Evolutionary conservation across 2,797 vertebrate species (phyloP).

Genomic region (Sebastes diploproa): DNA sequence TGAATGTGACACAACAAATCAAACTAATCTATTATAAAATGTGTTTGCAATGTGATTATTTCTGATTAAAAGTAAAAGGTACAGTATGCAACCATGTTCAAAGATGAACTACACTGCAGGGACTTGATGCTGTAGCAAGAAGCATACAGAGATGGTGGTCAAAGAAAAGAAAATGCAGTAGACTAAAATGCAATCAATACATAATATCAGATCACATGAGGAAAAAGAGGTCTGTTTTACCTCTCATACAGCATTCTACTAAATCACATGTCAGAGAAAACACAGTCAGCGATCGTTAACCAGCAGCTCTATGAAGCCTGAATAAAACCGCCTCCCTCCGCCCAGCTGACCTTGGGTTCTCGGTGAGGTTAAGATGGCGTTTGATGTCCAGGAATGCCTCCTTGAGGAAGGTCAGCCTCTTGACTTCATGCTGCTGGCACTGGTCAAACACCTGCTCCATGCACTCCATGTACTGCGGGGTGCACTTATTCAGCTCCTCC

Average conservation of each 20-base stretch:
- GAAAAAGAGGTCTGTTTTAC: background rate
- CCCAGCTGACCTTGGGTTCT: slow-evolving; percentile 89
- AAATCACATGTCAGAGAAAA: background rate
- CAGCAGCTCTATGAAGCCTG: background rate
- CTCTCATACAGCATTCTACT: background rate
- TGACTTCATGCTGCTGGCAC: slow-evolving; percentile 98
- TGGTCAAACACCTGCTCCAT: slow-evolving; percentile 98
- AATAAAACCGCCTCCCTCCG: background rate
- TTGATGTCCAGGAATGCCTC: slow-evolving; percentile 96
- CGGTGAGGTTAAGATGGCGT: slow-evolving; percentile 94
- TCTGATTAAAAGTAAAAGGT: slow-evolving; percentile 2
- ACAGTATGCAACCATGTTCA: background rate
- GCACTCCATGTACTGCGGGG: slow-evolving; percentile 93
- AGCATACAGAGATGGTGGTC: background rate
- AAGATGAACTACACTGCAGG: background rate
- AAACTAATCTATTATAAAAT: slow-evolving; percentile 16
- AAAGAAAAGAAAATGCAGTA: background rate
- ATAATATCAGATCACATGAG: background rate
- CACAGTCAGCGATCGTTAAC: background rate
- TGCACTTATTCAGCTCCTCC: slow-evolving; percentile 93
- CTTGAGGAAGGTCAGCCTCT: slow-evolving; percentile 94
- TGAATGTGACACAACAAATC: slow-evolving; percentile 42
- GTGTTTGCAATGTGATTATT: slow-evolving; percentile 11
- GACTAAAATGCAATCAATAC: background rate
- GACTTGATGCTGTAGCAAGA: background rate